Evolutionary conservation across 2,888 invertebrate species (phyloP).

Genomic region (Ophioninae sp.): DNA sequence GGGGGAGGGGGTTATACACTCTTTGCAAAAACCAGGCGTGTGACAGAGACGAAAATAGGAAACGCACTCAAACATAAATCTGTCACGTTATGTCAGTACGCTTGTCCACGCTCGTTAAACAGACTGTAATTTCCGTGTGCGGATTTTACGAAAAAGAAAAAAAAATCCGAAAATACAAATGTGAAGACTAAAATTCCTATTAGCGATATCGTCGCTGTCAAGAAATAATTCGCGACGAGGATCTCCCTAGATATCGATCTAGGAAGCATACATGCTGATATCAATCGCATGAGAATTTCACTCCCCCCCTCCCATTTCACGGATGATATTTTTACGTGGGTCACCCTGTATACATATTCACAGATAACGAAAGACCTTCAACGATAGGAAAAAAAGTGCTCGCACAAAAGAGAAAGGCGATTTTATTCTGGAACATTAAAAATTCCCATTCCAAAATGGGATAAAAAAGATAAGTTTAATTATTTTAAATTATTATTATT

Average conservation of each 20-base stretch:
- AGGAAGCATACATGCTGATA: not conserved
- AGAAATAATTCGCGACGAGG: too few species aligned
- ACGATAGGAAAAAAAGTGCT: not conserved
- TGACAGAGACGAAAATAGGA: constrained; percentile 17
- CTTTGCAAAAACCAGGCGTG: not conserved
- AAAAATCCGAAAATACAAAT: not conserved
- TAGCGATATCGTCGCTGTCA: not conserved
- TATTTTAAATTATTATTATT: too few species aligned
- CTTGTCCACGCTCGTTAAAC: constrained; percentile 11
- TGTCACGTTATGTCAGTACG: constrained; percentile 1
- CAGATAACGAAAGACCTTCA: constrained; percentile 15
- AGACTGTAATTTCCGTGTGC: not conserved
- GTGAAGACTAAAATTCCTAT: not conserved
- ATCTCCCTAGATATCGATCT: too few species aligned
- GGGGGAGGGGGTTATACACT: not conserved
- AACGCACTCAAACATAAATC: constrained; percentile 6
- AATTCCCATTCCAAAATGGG: constrained; percentile 18
- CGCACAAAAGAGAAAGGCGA: constrained; percentile 18
- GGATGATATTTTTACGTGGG: too few species aligned
- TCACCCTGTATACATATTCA: not conserved
- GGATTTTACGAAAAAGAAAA: not conserved
- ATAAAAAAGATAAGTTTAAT: not conserved
- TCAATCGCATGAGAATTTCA: too few species aligned
- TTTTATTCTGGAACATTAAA: not conserved
- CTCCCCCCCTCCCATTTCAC: too few species aligned